Base-by-base conservation (phyloP, 1,140 invertebrate species). In the Magallana angulata region DNA sequence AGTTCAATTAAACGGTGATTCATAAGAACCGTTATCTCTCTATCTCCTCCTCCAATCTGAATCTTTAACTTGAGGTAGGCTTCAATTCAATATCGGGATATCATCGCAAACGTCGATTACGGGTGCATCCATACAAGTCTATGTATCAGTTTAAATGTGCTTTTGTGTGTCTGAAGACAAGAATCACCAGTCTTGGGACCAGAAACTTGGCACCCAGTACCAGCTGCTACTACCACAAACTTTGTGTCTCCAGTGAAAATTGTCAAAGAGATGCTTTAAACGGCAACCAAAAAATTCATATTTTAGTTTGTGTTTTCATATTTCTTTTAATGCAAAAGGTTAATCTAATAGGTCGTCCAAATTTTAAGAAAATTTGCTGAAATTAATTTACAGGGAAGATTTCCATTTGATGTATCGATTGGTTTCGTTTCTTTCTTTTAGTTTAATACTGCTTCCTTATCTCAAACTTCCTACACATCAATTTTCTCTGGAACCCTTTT, bases 141-240 rank as follows among this genome's bases (percentile, higher is more conserved):
- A 76, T 76, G 68, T 76, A 76, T 76, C 68, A 76, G 36, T 76
- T 76, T 76, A 76, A 76, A 76, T 76, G 68, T 76, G 68, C 68
- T 76, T 76, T 76, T 76, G 68, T 76, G 68, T 30, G 8, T 76
- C 36, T 30, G 18, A 30, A 76, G 68, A 76, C 68, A 76, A 76
- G 36, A 62, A 62, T 16, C n/a, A 36, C 24, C 36, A 8, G 68
- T 24, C 18, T 76, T 76, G 68, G 68, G 68, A 76, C 24, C 24
- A 76, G 5, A 7, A 30, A 36, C 12, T 76, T 76, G 68, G 68
- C 24, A 76, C 60, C 16, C 14, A 16, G 16, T n/a, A 7, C 36
- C 1, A 3, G 12, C 24, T 76, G 64, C 68, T 30, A 24, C 14
- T 76, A 76, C 24, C 8, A 12, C 18, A 76, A 18, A 30, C 68